A percentile compares a stretch with the other conserved stretches of the same genome.
Evolutionary conservation across 2,797 vertebrate genomes (phyloP).

Genomic region (Saguinus oedipus): DNA sequence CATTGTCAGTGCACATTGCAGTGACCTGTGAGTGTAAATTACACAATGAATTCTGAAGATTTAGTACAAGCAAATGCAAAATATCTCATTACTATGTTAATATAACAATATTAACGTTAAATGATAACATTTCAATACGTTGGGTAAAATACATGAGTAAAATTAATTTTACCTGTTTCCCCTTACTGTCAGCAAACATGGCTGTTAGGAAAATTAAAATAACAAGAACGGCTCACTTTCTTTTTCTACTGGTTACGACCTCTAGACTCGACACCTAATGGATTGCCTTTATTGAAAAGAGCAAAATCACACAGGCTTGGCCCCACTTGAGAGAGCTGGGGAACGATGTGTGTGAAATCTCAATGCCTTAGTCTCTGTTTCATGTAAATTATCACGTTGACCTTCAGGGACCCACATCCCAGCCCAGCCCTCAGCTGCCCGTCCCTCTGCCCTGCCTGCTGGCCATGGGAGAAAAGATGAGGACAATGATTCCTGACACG

Average conservation of each 20-base stretch:
- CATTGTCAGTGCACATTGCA: neutral
- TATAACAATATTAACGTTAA: neutral
- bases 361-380: neutral
- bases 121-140: neutral
- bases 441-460: neutral
- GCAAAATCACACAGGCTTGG: neutral
- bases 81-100: neutral
- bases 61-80: neutral
- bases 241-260: neutral
- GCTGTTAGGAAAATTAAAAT: neutral
- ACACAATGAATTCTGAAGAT: neutral
- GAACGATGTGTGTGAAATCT: neutral
- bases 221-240: neutral
- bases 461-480: neutral
- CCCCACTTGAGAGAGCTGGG: neutral
- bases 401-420: neutral
- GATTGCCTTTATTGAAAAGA: neutral
- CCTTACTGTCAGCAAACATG: neutral
- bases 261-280: neutral
- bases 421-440: too few relatives aligned
- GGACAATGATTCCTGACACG: neutral
- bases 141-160: neutral
- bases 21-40: neutral
- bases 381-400: neutral
- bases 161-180: neutral